Conservation (phyloP, 2,888 invertebrate genomes). For the Zygothrica quintamaculata region DNA sequence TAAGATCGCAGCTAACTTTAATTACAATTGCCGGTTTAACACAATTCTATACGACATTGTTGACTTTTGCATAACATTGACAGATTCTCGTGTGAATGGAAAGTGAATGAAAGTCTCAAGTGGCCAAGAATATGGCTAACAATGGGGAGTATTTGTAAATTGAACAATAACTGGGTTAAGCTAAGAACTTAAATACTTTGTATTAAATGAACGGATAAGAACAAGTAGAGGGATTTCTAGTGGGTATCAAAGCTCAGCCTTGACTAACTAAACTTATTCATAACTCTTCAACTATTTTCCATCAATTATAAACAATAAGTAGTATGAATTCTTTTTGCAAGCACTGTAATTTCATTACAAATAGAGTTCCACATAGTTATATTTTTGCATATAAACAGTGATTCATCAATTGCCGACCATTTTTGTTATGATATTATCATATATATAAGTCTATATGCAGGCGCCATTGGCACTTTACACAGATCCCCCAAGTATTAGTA, state of each 20-base stretch:
- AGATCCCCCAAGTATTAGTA: slow-evolving; percentile 56
- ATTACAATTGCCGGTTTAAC: slow-evolving; percentile 76
- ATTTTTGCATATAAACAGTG: slow-evolving; percentile 35
- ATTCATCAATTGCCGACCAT: slow-evolving; percentile 56
- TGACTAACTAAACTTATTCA: too few relatives aligned
- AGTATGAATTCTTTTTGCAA: too few relatives aligned
- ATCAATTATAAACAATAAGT: neutral
- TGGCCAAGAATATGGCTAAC: slow-evolving; percentile 13
- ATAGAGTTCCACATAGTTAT: slow-evolving; percentile 10
- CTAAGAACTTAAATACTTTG: slow-evolving; percentile 1
- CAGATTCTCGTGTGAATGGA: slow-evolving; percentile 55
- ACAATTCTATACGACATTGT: slow-evolving; percentile 43
- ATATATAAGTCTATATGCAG: slow-evolving; percentile 48
- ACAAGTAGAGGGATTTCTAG: too few relatives aligned
- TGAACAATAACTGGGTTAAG: slow-evolving; percentile 12
- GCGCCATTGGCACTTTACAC: slow-evolving; percentile 74
- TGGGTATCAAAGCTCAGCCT: too few relatives aligned
- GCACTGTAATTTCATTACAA: too few relatives aligned
- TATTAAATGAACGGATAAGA: too few relatives aligned
- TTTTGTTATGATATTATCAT: slow-evolving; percentile 68
- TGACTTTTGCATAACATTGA: slow-evolving; percentile 61
- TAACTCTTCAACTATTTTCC: too few relatives aligned
- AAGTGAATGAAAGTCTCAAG: slow-evolving; percentile 28
- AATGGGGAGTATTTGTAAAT: slow-evolving; percentile 5
- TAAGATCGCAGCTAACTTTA: slow-evolving; percentile 73